Percentiles rank a stretch among this genome's conserved stretches.
Conservation (phyloP, 2,797 vertebrate genomes). For the Oryzias dopingdopingensis region DNA sequence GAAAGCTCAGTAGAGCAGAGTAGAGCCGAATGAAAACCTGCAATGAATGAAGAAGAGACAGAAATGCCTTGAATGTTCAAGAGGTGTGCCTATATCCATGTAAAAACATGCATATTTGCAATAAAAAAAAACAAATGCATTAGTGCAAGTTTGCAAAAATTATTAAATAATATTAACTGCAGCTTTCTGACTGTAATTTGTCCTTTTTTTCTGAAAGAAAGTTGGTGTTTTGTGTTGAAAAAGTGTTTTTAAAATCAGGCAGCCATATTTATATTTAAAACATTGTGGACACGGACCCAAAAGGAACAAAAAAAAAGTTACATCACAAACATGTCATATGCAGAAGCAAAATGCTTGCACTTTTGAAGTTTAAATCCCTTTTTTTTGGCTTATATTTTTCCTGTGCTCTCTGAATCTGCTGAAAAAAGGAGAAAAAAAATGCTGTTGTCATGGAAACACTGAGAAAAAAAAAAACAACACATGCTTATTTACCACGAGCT, state of each 20-base stretch:
- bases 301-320: too few species aligned
- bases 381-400: conserved; percentile 23
- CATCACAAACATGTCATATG: too few species aligned
- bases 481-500: conserved; percentile 78
- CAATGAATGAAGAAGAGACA: not conserved
- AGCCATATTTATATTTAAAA: too few species aligned
- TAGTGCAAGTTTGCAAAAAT: too few species aligned
- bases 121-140: too few species aligned
- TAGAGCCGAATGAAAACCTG: conserved; percentile 7
- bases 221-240: too few species aligned
- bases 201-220: too few species aligned
- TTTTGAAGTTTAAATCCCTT: too few species aligned
- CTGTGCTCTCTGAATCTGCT: conserved; percentile 57
- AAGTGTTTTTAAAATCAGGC: too few species aligned
- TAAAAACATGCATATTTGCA: not conserved
- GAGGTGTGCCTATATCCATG: not conserved
- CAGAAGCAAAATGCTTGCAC: too few species aligned
- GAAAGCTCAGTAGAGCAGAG: conserved; percentile 27
- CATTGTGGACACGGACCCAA: too few species aligned
- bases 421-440: conserved; percentile 34
- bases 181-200: not conserved
- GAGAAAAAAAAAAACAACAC: conserved; percentile 86
- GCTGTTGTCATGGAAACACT: conserved; percentile 81
- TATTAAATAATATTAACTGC: not conserved
- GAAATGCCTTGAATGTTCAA: not conserved